These are phyloP conservation scores for Erebia aethiops DNA, from an alignment of 2,888 invertebrate genomes.

Conservation along the genomic window DNA sequence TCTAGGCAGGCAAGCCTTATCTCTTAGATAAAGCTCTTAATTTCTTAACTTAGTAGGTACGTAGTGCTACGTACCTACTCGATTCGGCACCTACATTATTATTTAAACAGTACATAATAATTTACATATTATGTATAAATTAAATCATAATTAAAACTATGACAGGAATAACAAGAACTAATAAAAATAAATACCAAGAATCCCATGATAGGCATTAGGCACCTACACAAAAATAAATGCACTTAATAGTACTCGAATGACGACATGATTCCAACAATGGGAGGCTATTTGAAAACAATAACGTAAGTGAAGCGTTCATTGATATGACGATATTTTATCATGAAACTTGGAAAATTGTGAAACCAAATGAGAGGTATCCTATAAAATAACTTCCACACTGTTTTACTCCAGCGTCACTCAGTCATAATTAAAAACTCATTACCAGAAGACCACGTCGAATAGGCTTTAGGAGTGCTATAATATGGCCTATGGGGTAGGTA, in stretches of 20 bases:
- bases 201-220: not conserved
- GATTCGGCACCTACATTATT: too few relatives aligned
- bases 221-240: constrained; percentile 8
- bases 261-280: constrained; percentile 30
- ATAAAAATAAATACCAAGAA: constrained; percentile 15
- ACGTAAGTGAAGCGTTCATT: not conserved
- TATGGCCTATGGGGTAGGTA: too few relatives aligned
- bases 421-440: too few relatives aligned
- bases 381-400: not conserved
- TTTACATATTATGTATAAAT: not conserved
- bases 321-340: not conserved
- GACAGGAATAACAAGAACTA: not conserved
- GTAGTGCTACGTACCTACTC: too few relatives aligned
- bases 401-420: not conserved
- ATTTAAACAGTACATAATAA: too few relatives aligned
- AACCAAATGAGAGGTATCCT: not conserved
- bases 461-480: too few relatives aligned
- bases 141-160: not conserved
- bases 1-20: too few relatives aligned
- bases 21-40: too few relatives aligned
- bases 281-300: constrained; percentile 32
- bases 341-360: not conserved
- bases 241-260: constrained; percentile 8
- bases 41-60: too few relatives aligned
- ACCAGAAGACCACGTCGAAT: too few relatives aligned